Conservation (phyloP, 2,888 invertebrate genomes). For the Dendrolimus pini region DNA sequence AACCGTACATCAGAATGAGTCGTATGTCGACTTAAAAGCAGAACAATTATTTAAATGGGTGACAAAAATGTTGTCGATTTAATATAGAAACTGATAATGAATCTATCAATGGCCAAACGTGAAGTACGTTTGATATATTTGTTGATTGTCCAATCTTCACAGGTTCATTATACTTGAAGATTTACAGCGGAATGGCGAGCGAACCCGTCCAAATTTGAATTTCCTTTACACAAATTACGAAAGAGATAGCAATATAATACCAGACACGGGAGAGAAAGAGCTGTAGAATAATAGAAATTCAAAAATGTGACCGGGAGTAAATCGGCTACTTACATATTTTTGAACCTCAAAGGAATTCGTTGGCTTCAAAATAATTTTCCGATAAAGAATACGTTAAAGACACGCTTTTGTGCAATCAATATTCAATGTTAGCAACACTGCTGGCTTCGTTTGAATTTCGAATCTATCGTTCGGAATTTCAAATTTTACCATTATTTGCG, state of each 20-base stretch:
- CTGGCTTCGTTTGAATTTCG: constrained; percentile 53
- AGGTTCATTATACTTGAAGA: constrained; percentile 68
- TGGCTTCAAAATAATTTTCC: constrained; percentile 67
- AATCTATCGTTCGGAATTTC: constrained; percentile 59
- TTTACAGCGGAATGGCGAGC: constrained; percentile 68
- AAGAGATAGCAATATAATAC: constrained; percentile 19
- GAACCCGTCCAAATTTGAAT: constrained; percentile 67
- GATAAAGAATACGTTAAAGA: constrained; percentile 75
- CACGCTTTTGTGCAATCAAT: constrained; percentile 77
- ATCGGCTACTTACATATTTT: constrained; percentile 75
- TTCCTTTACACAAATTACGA: constrained; percentile 60
- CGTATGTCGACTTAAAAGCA: too few species aligned
- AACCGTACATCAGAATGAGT: too few species aligned
- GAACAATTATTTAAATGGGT: background rate
- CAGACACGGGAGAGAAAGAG: constrained; percentile 28
- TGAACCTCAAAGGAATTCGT: constrained; percentile 69
- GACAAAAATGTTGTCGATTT: too few species aligned
- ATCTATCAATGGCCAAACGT: too few species aligned
- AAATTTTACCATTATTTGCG: constrained; percentile 22
- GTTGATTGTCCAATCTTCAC: constrained; percentile 70
- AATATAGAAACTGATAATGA: too few species aligned
- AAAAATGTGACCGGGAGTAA: constrained; percentile 62
- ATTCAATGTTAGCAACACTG: constrained; percentile 69
- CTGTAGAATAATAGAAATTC: constrained; percentile 21
- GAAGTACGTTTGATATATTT: constrained; percentile 41